phyloP scores from a whole-genome alignment of 1,140 invertebrate species.

The Nymphalis io region DNA sequence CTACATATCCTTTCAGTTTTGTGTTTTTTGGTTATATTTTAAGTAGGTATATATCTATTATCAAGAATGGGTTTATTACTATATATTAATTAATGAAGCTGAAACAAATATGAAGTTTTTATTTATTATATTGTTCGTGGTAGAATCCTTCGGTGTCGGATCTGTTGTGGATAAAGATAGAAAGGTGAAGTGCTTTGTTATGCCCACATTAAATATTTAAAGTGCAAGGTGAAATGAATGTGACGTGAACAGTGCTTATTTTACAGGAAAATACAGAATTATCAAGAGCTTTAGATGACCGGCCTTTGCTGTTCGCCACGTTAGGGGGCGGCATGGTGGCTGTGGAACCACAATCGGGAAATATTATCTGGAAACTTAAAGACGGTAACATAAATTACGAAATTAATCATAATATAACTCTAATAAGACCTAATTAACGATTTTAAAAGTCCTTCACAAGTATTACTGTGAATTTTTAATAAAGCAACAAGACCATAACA shows the following conservation, averaged over 20 bases:
- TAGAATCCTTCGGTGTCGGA: conserved; percentile 54
- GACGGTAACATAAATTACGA: conserved; percentile 85
- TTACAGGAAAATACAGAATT: conserved; percentile 84
- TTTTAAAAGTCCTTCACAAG: no score
- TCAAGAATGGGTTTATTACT: conserved; percentile 20
- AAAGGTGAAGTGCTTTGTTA: conserved; percentile 62
- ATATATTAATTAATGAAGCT: neutral
- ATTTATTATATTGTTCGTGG: conserved; percentile 55
- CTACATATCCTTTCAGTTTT: conserved; percentile 26
- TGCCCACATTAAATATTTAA: conserved; percentile 37
- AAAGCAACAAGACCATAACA: no score
- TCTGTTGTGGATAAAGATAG: conserved; percentile 58
- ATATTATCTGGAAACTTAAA: conserved; percentile 93
- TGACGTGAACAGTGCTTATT: conserved; percentile 41
- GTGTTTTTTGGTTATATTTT: conserved; percentile 13
- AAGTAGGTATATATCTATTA: neutral
- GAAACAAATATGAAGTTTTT: conserved; percentile 57
- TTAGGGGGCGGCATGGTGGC: conserved; percentile 94
- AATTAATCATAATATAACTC: neutral
- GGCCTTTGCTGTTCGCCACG: conserved; percentile 92
- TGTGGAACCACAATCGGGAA: conserved; percentile 90
- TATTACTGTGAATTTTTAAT: no score
- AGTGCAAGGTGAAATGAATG: conserved; percentile 47
- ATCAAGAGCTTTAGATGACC: conserved; percentile 84
- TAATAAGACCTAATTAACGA: no score